Evolutionary conservation across 1,140 invertebrate species (phyloP).

Genomic region (Chironomus tepperi): DNA sequence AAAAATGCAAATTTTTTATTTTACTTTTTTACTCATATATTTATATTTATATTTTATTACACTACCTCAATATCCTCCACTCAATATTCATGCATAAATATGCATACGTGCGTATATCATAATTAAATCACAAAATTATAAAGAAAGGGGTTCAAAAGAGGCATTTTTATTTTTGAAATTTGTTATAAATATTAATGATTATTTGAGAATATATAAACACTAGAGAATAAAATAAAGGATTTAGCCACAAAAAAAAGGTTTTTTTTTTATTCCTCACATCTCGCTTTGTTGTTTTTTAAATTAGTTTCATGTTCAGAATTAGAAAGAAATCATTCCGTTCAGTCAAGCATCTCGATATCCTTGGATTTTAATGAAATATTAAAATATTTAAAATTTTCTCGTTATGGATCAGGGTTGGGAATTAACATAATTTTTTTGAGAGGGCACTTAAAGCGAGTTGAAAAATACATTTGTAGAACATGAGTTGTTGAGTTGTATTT

Average conservation of each 20-base stretch:
- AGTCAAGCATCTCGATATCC: neutral
- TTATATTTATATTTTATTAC: neutral
- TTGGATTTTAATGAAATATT: slow-evolving; percentile 14
- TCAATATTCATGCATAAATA: slow-evolving; percentile 10
- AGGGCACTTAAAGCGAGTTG: too few species aligned
- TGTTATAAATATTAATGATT: slow-evolving; percentile 6
- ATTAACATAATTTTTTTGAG: too few species aligned
- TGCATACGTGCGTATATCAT: neutral
- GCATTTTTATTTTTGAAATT: neutral
- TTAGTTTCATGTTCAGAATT: neutral
- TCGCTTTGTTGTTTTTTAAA: neutral
- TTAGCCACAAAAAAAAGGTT: neutral
- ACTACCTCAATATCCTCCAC: neutral
- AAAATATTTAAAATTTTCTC: neutral
- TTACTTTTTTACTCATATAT: neutral
- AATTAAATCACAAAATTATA: slow-evolving; percentile 9
- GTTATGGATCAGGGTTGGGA: too few species aligned
- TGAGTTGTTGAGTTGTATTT: too few species aligned
- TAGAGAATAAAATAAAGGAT: neutral
- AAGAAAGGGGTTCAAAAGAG: neutral
- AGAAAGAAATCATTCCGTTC: neutral
- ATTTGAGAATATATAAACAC: neutral
- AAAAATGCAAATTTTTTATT: neutral
- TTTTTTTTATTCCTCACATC: neutral
- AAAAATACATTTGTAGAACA: too few species aligned